These are phyloP conservation scores for Pheosia tremula DNA, from an alignment of 2,888 invertebrate species.

Conservation along the genomic window DNA sequence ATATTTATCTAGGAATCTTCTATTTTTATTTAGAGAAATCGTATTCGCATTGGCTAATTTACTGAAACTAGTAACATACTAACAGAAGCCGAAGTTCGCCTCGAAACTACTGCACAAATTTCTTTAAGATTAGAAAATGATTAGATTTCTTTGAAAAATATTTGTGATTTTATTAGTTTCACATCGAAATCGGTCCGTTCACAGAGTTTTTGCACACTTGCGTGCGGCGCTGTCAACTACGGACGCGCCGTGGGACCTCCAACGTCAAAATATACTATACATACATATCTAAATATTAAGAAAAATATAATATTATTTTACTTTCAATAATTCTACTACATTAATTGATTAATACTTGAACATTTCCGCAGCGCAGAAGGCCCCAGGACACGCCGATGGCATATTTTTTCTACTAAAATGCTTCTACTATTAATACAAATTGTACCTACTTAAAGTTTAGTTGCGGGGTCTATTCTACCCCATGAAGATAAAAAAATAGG, in stretches of 20 bases:
- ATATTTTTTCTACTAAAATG: slow-evolving; percentile 59
- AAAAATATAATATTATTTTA: slow-evolving; percentile 64
- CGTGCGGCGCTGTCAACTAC: slow-evolving; percentile 32
- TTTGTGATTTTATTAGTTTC: not conserved
- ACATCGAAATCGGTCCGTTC: slow-evolving; percentile 21
- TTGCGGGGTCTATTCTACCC: slow-evolving; percentile 33
- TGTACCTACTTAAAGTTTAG: slow-evolving; percentile 72
- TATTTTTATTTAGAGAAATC: slow-evolving; percentile 52
- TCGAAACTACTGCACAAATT: slow-evolving; percentile 20
- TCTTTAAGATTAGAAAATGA: not conserved
- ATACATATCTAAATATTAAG: slow-evolving; percentile 60
- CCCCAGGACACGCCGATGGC: slow-evolving; percentile 54
- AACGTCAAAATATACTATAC: slow-evolving; percentile 44
- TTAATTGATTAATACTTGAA: slow-evolving; percentile 62
- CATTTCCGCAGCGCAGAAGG: slow-evolving; percentile 45
- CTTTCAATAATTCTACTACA: slow-evolving; percentile 55
- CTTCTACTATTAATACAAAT: slow-evolving; percentile 63
- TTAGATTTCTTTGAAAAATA: slow-evolving; percentile 1
- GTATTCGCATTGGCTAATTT: slow-evolving; percentile 52
- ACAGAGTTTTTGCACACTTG: slow-evolving; percentile 26
- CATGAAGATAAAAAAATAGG: slow-evolving; percentile 29
- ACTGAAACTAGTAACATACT: slow-evolving; percentile 59
- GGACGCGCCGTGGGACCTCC: slow-evolving; percentile 31
- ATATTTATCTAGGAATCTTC: slow-evolving; percentile 49
- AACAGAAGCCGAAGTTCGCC: slow-evolving; percentile 30